These are phyloP conservation scores for Zapus hudsonius DNA, from an alignment of 2,113 vertebrate genomes.

Conservation along the genomic window DNA sequence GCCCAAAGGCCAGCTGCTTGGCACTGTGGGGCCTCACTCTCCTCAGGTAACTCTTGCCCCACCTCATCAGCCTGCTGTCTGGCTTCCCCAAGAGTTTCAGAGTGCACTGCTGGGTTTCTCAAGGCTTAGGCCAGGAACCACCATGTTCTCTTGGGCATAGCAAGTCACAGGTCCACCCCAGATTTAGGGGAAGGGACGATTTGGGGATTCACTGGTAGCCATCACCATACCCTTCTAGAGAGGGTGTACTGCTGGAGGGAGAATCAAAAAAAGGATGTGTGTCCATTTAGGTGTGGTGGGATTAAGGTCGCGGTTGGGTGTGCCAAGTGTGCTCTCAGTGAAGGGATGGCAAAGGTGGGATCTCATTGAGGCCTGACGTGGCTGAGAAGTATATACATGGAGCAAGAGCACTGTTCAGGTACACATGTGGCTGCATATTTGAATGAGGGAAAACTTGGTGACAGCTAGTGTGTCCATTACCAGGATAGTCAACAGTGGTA, in stretches of 20 bases:
- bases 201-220: neutral
- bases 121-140: too few species aligned
- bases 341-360: neutral
- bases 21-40: neutral
- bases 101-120: neutral
- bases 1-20: too few species aligned
- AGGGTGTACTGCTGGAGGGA: neutral
- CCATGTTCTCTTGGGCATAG: neutral
- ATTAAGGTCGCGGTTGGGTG: neutral
- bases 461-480: neutral
- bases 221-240: accelerated
- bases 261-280: neutral
- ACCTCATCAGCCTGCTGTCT: neutral
- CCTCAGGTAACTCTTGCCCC: neutral
- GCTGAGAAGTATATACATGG: neutral
- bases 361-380: neutral
- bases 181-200: neutral
- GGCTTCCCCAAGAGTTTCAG: neutral
- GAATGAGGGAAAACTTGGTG: neutral
- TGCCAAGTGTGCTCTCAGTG: neutral
- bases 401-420: neutral
- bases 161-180: neutral
- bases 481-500: too few species aligned
- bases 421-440: neutral
- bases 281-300: neutral